Percentiles rank a stretch among this genome's conserved stretches.
Conservation (phyloP, 2,888 invertebrate species). For the Hemistola chrysoprasaria region DNA sequence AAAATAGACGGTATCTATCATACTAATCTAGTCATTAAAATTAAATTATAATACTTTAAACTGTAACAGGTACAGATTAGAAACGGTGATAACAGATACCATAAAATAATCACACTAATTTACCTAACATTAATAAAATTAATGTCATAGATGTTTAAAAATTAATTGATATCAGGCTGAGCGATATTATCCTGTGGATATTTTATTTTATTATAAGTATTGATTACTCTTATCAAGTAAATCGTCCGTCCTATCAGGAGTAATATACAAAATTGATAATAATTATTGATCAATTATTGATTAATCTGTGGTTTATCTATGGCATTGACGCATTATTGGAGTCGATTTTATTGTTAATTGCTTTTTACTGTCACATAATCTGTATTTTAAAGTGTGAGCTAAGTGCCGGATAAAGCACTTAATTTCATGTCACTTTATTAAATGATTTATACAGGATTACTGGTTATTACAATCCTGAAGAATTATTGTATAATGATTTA, state of each 20-base stretch:
- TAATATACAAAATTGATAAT: conserved; percentile 35
- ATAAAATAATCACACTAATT: too few relatives aligned
- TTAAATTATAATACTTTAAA: too few relatives aligned
- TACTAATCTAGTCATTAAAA: too few relatives aligned
- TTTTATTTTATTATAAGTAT: conserved; percentile 3
- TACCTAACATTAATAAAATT: background rate
- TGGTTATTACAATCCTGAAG: too few relatives aligned
- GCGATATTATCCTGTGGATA: conserved; percentile 1
- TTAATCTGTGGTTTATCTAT: conserved; percentile 35
- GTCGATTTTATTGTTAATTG: conserved; percentile 33
- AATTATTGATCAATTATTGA: conserved; percentile 35
- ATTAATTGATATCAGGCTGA: conserved; percentile 1
- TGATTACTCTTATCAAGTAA: conserved; percentile 18
- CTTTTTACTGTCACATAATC: conserved; percentile 30
- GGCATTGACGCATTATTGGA: conserved; percentile 36
- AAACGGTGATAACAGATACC: background rate
- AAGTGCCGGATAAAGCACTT: background rate
- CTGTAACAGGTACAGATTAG: background rate
- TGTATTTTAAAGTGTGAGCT: conserved; percentile 3
- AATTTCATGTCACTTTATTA: too few relatives aligned
- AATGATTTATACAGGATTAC: too few relatives aligned
- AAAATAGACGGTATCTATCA: too few relatives aligned
- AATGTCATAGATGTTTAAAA: background rate
- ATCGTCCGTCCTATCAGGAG: conserved; percentile 26
- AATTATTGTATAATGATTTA: too few relatives aligned